These are phyloP conservation scores for Osmoderma eremita DNA, from an alignment of 2,888 invertebrate species.

Conservation along the genomic window DNA sequence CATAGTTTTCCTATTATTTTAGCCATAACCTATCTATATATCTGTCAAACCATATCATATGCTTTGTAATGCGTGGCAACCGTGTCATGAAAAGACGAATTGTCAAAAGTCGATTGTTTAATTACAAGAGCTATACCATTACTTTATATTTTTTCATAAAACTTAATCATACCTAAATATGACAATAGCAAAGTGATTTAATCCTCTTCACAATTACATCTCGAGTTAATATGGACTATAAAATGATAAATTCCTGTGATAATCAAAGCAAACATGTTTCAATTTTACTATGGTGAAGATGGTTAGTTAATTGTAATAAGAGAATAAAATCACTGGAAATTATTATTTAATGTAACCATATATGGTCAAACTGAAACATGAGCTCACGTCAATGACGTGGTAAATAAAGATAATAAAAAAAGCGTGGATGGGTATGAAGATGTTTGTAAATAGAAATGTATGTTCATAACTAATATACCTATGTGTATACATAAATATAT, in stretches of 20 bases:
- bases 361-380: constrained; percentile 21
- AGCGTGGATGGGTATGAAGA: constrained; percentile 27
- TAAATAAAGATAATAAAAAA: constrained; percentile 14
- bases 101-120: too few relatives aligned
- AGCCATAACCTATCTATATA: too few relatives aligned
- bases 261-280: constrained; percentile 12
- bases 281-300: background rate
- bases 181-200: background rate
- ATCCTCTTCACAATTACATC: constrained; percentile 8
- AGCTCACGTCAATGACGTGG: too few relatives aligned
- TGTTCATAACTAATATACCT: constrained; percentile 26
- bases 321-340: constrained; percentile 22
- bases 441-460: constrained; percentile 33
- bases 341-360: constrained; percentile 35
- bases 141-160: too few relatives aligned
- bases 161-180: background rate
- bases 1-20: too few relatives aligned
- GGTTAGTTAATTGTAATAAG: constrained; percentile 12
- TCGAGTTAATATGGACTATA: constrained; percentile 10
- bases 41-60: too few relatives aligned
- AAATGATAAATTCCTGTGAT: constrained; percentile 35
- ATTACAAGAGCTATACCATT: too few relatives aligned
- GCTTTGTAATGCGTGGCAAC: too few relatives aligned
- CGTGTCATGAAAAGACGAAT: too few relatives aligned
- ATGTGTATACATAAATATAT: constrained; percentile 19